These are phyloP conservation scores for Papilio gigon DNA, from an alignment of 2,888 invertebrate genomes.

Conservation along the genomic window DNA sequence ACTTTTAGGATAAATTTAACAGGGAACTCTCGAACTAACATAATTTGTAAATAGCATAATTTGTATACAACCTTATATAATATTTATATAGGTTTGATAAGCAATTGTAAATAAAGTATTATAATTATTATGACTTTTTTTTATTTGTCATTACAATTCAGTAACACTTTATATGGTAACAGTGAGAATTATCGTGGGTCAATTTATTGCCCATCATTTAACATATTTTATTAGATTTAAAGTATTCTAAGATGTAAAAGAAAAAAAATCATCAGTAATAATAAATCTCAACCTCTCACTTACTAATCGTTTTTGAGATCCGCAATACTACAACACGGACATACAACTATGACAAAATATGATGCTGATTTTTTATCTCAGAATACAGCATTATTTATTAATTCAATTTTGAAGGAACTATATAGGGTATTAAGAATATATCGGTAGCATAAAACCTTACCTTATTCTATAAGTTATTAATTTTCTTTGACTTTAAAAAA, in stretches of 20 bases:
- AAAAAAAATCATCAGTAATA: not conserved
- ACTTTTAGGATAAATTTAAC: conserved; percentile 60
- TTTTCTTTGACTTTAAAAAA: too few relatives aligned
- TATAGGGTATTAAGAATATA: too few relatives aligned
- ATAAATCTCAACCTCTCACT: not conserved
- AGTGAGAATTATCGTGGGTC: not conserved
- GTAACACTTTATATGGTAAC: not conserved
- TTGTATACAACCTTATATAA: conserved; percentile 68
- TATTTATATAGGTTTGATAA: conserved; percentile 70
- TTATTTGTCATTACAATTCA: conserved; percentile 17
- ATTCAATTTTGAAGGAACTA: too few relatives aligned
- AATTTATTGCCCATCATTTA: not conserved
- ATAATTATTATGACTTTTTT: conserved; percentile 28
- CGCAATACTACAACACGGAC: not conserved
- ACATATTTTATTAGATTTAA: conserved; percentile 9
- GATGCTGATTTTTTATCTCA: too few relatives aligned
- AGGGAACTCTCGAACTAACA: conserved; percentile 36
- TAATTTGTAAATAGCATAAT: conserved; percentile 48
- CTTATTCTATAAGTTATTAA: too few relatives aligned
- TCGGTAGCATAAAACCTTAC: too few relatives aligned
- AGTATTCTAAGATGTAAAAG: not conserved
- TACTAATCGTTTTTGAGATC: conserved; percentile 17
- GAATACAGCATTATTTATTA: too few relatives aligned
- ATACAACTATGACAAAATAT: not conserved
- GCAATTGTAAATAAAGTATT: conserved; percentile 47